phyloP scores from a whole-genome alignment of 2,797 vertebrate species.

The Parauchenoglanis ngamensis region DNA sequence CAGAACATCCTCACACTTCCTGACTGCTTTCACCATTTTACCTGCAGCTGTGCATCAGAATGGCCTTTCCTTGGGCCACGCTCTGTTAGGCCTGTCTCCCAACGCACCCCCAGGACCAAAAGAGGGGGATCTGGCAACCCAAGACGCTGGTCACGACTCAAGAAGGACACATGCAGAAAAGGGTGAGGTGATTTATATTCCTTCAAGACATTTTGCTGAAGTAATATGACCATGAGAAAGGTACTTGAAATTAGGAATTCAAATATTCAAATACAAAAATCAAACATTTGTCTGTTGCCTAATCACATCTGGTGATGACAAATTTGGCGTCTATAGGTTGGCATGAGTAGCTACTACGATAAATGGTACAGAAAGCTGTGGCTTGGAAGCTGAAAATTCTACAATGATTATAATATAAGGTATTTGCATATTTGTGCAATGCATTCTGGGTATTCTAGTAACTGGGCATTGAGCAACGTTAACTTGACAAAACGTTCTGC shows the following conservation, averaged over 20 bases:
- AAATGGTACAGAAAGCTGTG: neutral
- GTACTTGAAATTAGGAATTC: neutral
- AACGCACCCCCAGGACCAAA: slow-evolving; percentile 83
- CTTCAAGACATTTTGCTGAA: neutral
- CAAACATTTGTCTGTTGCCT: neutral
- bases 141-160: slow-evolving; percentile 85
- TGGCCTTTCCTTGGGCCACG: slow-evolving; percentile 86
- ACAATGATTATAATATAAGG: neutral
- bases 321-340: neutral
- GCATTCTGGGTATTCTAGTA: neutral
- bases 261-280: neutral
- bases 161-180: slow-evolving; percentile 89
- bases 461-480: neutral
- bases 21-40: slow-evolving; percentile 7
- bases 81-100: slow-evolving; percentile 88
- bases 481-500: neutral
- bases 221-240: neutral
- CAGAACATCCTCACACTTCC: neutral
- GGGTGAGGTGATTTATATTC: slow-evolving; percentile 71
- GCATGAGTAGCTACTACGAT: neutral
- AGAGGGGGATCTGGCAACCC: slow-evolving; percentile 86
- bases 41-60: slow-evolving; percentile 86
- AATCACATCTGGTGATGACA: neutral
- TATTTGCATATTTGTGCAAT: neutral
- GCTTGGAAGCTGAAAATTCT: neutral